Evolutionary conservation across 2,888 invertebrate species (phyloP).

Genomic region (Falcaria lacertinaria): DNA sequence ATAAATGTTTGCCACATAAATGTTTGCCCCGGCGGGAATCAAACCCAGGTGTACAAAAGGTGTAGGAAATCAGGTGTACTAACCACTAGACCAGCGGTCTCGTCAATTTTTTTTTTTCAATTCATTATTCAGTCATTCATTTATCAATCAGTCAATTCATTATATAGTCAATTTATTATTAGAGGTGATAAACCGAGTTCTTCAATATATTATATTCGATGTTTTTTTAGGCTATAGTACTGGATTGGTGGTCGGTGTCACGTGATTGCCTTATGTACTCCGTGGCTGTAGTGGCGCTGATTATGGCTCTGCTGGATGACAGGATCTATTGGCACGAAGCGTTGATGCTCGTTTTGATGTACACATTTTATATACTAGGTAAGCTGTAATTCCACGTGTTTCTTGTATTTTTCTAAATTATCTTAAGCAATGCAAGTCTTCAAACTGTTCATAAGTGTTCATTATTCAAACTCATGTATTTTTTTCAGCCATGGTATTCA

Average conservation of each 20-base stretch:
- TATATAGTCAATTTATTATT: no score
- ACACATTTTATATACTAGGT: conserved; percentile 85
- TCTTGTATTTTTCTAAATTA: no score
- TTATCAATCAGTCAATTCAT: no score
- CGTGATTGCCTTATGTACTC: conserved; percentile 87
- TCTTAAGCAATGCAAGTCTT: neutral
- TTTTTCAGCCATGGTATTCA: conserved; percentile 84
- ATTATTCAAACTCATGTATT: neutral
- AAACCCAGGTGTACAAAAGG: no score
- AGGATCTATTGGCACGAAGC: conserved; percentile 88
- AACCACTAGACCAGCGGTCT: no score
- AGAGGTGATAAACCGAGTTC: no score
- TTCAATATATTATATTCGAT: conserved; percentile 14
- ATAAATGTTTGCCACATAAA: no score
- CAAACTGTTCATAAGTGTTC: neutral
- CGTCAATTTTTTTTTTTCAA: no score
- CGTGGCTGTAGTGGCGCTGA: conserved; percentile 84
- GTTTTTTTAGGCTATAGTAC: conserved; percentile 76
- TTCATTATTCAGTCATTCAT: no score
- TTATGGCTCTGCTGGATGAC: conserved; percentile 84
- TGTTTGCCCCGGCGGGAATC: no score
- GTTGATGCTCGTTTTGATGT: conserved; percentile 83
- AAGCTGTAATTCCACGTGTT: no score
- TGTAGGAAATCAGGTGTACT: no score
- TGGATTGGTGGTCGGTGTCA: conserved; percentile 89